A percentile compares a stretch with the other conserved stretches of the same genome.
phyloP scores from a whole-genome alignment of 2,113 vertebrate genomes.

The Narcine bancroftii region DNA sequence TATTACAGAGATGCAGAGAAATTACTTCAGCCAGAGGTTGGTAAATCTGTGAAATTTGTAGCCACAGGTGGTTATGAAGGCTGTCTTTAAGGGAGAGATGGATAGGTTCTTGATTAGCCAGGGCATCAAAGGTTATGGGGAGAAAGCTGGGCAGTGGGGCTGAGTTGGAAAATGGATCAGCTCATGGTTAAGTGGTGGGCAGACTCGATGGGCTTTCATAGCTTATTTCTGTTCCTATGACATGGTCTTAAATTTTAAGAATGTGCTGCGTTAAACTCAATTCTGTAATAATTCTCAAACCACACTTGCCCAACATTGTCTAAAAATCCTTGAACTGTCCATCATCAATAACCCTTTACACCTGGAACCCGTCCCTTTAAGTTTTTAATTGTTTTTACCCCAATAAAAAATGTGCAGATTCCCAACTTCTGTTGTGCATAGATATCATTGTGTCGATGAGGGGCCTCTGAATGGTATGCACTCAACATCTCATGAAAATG shows the following conservation, averaged over 20 bases:
- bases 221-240: too few species aligned
- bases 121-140: too few species aligned
- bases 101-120: too few species aligned
- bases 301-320: background rate
- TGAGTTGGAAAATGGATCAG: too few species aligned
- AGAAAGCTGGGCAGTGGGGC: too few species aligned
- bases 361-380: background rate
- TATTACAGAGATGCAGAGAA: too few species aligned
- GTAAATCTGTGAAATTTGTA: too few species aligned
- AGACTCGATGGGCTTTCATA: too few species aligned
- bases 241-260: background rate
- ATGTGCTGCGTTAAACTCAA: background rate
- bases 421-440: background rate
- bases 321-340: background rate
- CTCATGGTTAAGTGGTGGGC: too few species aligned
- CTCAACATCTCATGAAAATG: background rate
- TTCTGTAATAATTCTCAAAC: background rate
- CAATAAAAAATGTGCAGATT: background rate
- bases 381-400: background rate
- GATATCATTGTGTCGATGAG: background rate
- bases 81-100: too few species aligned
- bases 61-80: too few species aligned
- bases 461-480: background rate
- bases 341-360: background rate
- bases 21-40: too few species aligned